phyloP scores from a whole-genome alignment of 2,113 vertebrate genomes.

The Sphyrna mokarran region DNA sequence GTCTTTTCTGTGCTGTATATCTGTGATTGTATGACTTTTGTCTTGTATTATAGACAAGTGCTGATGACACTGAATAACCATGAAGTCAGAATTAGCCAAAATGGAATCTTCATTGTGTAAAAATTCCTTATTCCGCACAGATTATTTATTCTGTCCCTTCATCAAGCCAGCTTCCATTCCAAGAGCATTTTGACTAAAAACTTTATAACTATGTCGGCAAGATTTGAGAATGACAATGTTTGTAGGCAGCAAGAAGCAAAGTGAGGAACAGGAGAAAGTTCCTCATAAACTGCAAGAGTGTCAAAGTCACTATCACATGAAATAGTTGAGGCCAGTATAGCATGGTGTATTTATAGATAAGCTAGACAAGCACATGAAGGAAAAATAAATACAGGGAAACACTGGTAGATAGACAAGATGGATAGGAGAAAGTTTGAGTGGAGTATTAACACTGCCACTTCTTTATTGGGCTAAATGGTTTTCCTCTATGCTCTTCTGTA shows the following conservation, averaged over 20 bases:
- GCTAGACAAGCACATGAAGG: no score
- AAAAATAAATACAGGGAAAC: background rate
- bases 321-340: background rate
- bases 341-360: background rate
- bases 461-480: background rate
- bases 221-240: background rate
- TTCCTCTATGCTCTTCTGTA: background rate
- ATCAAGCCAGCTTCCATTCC: background rate
- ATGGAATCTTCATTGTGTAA: background rate
- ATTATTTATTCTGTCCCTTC: background rate
- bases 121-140: background rate
- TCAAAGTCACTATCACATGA: background rate
- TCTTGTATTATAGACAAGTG: background rate
- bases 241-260: background rate
- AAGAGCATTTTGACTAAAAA: background rate
- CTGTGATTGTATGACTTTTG: no score
- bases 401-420: background rate
- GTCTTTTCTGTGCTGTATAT: no score
- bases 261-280: background rate
- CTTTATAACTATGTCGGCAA: background rate
- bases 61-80: background rate
- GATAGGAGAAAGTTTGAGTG: background rate
- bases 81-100: background rate
- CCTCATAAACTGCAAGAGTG: no score
- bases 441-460: background rate